phyloP scores from a whole-genome alignment of 2,797 vertebrate species.

The Protosalanx chinensis region DNA sequence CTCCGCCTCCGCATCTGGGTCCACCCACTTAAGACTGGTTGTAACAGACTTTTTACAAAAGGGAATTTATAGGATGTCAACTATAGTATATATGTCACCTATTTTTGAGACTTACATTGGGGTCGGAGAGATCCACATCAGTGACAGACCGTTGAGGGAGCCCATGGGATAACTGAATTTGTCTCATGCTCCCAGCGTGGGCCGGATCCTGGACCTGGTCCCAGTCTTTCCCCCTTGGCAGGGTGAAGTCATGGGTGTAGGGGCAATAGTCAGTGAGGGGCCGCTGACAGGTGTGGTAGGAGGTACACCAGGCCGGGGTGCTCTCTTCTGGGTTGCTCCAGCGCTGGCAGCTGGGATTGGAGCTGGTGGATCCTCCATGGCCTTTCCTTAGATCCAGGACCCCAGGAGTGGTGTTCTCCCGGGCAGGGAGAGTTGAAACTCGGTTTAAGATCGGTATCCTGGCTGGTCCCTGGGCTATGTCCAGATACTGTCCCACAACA shows the following conservation, averaged over 20 bases:
- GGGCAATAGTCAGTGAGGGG: constrained; percentile 73
- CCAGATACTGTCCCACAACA: constrained; percentile 42
- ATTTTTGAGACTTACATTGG: constrained; percentile 76
- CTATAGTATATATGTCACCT: background rate
- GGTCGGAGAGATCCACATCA: constrained; percentile 76
- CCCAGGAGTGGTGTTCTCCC: constrained; percentile 60
- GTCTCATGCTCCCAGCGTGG: constrained; percentile 43
- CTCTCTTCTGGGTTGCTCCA: constrained; percentile 72
- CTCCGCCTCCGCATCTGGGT: too few species aligned
- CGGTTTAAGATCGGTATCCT: constrained; percentile 63
- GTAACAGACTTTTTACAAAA: background rate
- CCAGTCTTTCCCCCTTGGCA: constrained; percentile 67
- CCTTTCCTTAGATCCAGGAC: constrained; percentile 47
- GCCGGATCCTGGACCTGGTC: constrained; percentile 48
- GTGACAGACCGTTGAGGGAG: constrained; percentile 70
- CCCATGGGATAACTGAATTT: constrained; percentile 46
- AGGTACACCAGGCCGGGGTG: constrained; percentile 64
- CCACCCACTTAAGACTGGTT: too few species aligned
- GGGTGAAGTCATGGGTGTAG: constrained; percentile 71
- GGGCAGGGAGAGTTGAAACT: constrained; percentile 61
- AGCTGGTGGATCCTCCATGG: constrained; percentile 62
- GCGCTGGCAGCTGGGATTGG: constrained; percentile 60
- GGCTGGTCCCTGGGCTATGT: constrained; percentile 63
- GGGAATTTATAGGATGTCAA: background rate
- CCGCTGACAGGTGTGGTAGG: constrained; percentile 73